Conservation (phyloP, 2,888 invertebrate species). For the Myathropa florea region DNA sequence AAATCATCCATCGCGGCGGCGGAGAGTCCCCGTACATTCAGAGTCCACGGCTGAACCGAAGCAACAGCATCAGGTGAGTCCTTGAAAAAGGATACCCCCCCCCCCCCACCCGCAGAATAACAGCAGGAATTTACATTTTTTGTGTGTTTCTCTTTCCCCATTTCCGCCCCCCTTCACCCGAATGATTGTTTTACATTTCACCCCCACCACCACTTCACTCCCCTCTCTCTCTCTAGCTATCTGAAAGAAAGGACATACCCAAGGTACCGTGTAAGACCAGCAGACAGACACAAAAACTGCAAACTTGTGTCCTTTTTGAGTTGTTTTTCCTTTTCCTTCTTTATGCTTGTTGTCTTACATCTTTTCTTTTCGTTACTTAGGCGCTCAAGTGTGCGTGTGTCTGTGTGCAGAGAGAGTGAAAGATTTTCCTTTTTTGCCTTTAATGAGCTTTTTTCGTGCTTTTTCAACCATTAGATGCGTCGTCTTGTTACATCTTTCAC, state of each 20-base stretch:
- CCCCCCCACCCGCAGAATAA: neutral
- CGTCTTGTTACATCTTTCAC: conserved; percentile 28
- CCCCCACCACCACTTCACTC: neutral
- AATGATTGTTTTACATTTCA: neutral
- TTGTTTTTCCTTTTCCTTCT: conserved; percentile 4
- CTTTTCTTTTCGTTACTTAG: conserved; percentile 32
- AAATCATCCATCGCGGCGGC: conserved; percentile 78
- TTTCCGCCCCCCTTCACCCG: neutral
- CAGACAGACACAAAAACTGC: conserved; percentile 51
- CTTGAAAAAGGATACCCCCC: neutral
- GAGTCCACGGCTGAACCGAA: conserved; percentile 88
- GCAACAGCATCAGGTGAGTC: conserved; percentile 94
- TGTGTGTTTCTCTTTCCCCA: neutral
- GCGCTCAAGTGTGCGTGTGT: conserved; percentile 1
- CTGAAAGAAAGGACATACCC: conserved; percentile 96
- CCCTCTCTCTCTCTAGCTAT: conserved; percentile 83
- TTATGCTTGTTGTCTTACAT: conserved; percentile 15
- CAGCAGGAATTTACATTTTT: conserved; percentile 15
- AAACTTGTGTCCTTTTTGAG: conserved; percentile 43
- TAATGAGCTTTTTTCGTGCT: conserved; percentile 60
- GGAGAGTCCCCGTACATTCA: conserved; percentile 82
- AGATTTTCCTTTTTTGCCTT: conserved; percentile 19
- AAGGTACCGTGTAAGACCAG: conserved; percentile 84
- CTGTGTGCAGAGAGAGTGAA: neutral
- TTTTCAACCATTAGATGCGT: conserved; percentile 44